Conservation (phyloP, 2,797 vertebrate genomes). For the Paguma larvata region DNA sequence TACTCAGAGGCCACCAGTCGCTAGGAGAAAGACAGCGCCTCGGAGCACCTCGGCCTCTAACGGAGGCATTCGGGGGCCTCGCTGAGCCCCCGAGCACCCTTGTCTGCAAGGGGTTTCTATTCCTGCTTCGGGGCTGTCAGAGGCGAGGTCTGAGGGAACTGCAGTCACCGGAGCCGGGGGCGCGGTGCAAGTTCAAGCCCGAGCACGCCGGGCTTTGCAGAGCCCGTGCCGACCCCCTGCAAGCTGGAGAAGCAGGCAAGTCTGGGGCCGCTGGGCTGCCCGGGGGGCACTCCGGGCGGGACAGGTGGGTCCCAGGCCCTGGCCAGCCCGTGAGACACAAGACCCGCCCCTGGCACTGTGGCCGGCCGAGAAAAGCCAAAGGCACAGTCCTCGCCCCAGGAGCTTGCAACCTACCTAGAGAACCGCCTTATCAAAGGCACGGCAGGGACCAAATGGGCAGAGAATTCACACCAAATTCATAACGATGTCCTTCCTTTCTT, state of each 20-base stretch:
- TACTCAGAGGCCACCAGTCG: neutral
- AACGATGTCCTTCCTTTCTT: neutral
- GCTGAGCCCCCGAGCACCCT: neutral
- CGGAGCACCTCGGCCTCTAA: neutral
- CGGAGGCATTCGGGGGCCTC: neutral
- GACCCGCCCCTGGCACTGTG: neutral
- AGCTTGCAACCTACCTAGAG: neutral
- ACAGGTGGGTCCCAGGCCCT: neutral
- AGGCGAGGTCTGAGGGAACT: neutral
- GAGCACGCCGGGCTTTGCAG: neutral
- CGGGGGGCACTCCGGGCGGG: neutral
- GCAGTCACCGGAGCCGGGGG: fast-evolving
- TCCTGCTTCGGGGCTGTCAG: neutral
- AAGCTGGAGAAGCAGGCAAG: neutral
- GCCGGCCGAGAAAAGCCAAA: neutral
- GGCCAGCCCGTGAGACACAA: neutral
- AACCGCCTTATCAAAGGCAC: neutral
- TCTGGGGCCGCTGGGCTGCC: neutral
- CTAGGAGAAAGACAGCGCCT: neutral
- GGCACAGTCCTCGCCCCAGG: neutral
- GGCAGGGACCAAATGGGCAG: neutral
- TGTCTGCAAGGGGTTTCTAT: neutral
- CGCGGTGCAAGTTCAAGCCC: neutral
- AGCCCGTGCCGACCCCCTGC: neutral
- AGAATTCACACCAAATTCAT: neutral